Base-by-base conservation (phyloP, 2,888 invertebrate genomes). In the Endotricha flammealis region DNA sequence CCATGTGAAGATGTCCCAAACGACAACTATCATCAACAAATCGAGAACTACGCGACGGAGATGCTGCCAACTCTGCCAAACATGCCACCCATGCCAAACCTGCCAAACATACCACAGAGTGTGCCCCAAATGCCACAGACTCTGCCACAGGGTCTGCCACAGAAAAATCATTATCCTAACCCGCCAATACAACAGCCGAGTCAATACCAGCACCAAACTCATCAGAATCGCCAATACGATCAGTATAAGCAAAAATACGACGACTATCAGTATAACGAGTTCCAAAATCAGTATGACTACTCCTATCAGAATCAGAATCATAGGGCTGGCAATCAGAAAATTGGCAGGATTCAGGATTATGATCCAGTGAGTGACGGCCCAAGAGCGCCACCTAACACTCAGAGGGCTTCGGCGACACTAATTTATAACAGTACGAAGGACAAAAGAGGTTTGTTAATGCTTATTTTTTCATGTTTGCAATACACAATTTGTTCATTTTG, bases 281-380 rank as follows among this genome's bases (percentile, higher is more conserved):
- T 66, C 30, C 70, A 63, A 12, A 64, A 55, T 30, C 59, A 59
- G 29, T 54, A 59, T 29, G 46, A 39, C 4, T 57, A 63, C 20
- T 57, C 58, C n/a, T 62, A 61, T 42, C 60, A 64, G 17, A 67
- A 63, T 28, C 66, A 65, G 38, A 66, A 72, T 17, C 64, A 71
- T 22, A 53, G 59, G 2, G 50, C 46, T 1, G 50, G 50, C 5
- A 48, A 46, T n/a, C 78, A 78, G 69, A 88, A 88, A 68, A 90
- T 94, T 65, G 90, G 93, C 46, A 89, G 92, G 82, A 93, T 94
- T 50, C 92, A 93, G 48, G 94, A 95, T 61, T 94, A 94, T 59
- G 94, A 95, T 70, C 94, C 94, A 2, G 78, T 92, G 46, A 90
- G 89, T 50, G 92, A 92, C 59, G 91, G 91, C 30, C 92, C 92